These are phyloP conservation scores for Vireo altiloquus DNA, from an alignment of 2,113 vertebrate genomes.

Conservation along the genomic window DNA sequence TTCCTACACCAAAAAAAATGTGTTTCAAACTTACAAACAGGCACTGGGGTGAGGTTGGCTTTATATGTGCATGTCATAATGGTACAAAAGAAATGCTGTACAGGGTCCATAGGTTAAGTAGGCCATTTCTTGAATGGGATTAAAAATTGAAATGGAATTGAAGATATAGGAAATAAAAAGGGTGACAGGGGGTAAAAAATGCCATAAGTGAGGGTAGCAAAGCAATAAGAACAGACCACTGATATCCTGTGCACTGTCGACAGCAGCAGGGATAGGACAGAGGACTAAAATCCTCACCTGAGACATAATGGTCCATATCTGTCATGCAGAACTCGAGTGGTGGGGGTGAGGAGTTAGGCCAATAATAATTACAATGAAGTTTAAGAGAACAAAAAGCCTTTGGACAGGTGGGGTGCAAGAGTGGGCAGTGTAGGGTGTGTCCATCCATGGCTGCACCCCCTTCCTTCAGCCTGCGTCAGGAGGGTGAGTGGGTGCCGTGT, in stretches of 20 bases:
- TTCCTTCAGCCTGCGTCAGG: rapidly evolving
- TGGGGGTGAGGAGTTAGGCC: not conserved
- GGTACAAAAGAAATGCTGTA: not conserved
- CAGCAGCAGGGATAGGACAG: not conserved
- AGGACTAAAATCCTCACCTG: not conserved
- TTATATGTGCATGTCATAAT: not conserved
- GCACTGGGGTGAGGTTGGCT: not conserved
- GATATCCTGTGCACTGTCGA: not conserved
- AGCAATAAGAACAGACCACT: not conserved
- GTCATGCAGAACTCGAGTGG: not conserved
- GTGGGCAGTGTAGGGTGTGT: not conserved
- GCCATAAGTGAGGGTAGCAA: not conserved
- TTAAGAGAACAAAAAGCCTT: not conserved
- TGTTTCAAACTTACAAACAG: not conserved
- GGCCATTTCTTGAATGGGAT: not conserved
- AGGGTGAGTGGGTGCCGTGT: not conserved
- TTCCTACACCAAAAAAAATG: not conserved
- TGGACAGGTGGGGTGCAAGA: not conserved
- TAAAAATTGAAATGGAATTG: not conserved
- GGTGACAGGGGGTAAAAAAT: not conserved
- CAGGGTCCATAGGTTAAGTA: not conserved
- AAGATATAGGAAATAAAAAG: not conserved
- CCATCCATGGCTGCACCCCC: rapidly evolving
- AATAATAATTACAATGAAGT: not conserved
- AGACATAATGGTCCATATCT: not conserved